phyloP scores from a whole-genome alignment of 2,888 invertebrate species.

The Slavum lentiscoides region DNA sequence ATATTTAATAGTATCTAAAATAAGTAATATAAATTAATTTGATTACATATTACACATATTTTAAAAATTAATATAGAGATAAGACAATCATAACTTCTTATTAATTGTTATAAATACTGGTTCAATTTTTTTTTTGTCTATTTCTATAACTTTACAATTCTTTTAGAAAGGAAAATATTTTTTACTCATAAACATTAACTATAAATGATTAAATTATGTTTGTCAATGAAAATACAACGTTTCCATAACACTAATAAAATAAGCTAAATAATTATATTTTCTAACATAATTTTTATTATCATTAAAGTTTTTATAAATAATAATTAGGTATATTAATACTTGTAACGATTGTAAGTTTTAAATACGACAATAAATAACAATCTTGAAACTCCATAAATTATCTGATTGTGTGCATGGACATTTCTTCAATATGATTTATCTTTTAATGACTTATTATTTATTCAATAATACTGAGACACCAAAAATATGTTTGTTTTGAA shows the following conservation, averaged over 20 bases:
- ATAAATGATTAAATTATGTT: background rate
- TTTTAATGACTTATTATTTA: background rate
- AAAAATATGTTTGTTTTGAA: background rate
- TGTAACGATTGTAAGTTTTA: too few relatives aligned
- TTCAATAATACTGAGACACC: background rate
- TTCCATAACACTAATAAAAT: background rate
- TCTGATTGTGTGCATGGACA: too few relatives aligned
- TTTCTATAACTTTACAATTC: background rate
- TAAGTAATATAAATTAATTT: background rate
- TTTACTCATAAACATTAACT: background rate
- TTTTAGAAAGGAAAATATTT: background rate
- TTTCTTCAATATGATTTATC: background rate
- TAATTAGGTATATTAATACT: background rate
- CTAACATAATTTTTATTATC: background rate
- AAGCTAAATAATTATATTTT: background rate
- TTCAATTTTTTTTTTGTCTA: background rate
- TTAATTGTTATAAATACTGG: too few relatives aligned
- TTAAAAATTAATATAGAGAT: background rate
- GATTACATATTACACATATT: background rate
- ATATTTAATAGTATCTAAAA: background rate
- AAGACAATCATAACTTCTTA: background rate
- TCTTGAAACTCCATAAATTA: too few relatives aligned
- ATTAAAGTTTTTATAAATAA: background rate
- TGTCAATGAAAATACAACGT: background rate
- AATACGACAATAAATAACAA: too few relatives aligned